A percentile compares a stretch with the other conserved stretches of the same genome.
phyloP scores from a whole-genome alignment of 2,888 invertebrate species.

The Temnothorax ravouxi region DNA sequence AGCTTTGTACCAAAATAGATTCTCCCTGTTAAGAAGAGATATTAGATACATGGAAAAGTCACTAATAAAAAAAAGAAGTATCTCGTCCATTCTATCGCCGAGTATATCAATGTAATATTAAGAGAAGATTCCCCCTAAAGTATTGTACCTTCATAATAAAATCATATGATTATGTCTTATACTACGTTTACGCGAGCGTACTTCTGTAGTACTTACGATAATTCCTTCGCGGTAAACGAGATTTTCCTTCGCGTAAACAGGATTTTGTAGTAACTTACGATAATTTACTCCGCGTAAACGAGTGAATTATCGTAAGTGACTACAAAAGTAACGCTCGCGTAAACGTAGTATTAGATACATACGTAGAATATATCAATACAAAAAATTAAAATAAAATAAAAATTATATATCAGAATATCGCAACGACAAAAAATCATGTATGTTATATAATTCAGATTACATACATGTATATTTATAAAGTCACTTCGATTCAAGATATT shows the following conservation, averaged over 20 bases:
- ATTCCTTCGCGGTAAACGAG: too few species aligned
- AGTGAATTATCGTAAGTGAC: too few species aligned
- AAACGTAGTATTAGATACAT: too few species aligned
- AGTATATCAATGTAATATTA: not conserved
- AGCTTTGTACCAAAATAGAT: constrained; percentile 5
- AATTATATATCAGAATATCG: constrained; percentile 4
- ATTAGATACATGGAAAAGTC: not conserved
- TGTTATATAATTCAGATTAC: not conserved
- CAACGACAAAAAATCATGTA: not conserved
- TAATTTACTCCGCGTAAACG: too few species aligned
- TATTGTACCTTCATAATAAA: constrained; percentile 1
- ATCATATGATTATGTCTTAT: not conserved
- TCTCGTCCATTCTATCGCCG: not conserved
- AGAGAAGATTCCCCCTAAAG: not conserved
- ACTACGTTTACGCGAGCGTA: too few species aligned
- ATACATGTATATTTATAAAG: constrained; percentile 17
- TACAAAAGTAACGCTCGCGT: too few species aligned
- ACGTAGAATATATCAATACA: not conserved
- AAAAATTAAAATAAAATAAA: not conserved
- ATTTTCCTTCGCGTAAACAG: too few species aligned
- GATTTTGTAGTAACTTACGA: too few species aligned
- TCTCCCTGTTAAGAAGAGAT: not conserved
- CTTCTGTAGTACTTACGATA: too few species aligned
- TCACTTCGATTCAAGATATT: not conserved
- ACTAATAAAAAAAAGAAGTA: constrained; percentile 5